Evolutionary conservation across 2,888 invertebrate genomes (phyloP), one percentile per base, ranked within the genome.

Genomic region (Sesia bembeciformis): DNA sequence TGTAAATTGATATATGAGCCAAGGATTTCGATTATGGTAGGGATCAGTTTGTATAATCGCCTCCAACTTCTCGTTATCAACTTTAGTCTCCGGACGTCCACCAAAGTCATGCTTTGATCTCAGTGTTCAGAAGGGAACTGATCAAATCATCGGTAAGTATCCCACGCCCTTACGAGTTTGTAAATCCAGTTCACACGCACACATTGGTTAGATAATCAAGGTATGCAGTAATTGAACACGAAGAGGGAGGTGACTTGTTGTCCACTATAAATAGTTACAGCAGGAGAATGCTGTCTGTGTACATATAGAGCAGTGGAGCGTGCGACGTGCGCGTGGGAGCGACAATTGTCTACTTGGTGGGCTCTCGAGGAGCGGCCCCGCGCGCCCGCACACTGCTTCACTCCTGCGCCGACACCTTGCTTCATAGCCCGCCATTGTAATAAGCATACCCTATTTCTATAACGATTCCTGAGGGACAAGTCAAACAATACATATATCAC

Each of bases 291-390:
- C 42, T 1, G 42, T 42, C 5, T 42, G 7, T 5, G 42, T 42
- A 42, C 42, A 42, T 42, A 7, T 42, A 42, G 50, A 7, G 50
- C 50, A 50, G 50, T n/a, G 50, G 50, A 39, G 50, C 39, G 50
- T 39, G 23, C 50, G 50, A 39, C 38, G 42, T 3, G 42, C 39
- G 50, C 50, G 50, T 50, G 50, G 50, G 50, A 50, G 50, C 50
- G 50, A 3, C 50, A 69, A 74, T 74, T 70, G 72, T 66, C 60
- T 63, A 63, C 60, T 67, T 63, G 64, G 58, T 56, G 52, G 57
- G 53, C 49, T 43, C 52, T 42, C 53, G 7, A 49, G 49, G 5
- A 51, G 51, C 54, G 52, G 51, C 53, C 49, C 52, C 42, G 40
- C 51, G 41, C 53, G 52, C 52, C 46, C 49, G 23, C 5, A 42